Conservation (phyloP, 1,140 invertebrate genomes). For the Orchestia grillus region DNA sequence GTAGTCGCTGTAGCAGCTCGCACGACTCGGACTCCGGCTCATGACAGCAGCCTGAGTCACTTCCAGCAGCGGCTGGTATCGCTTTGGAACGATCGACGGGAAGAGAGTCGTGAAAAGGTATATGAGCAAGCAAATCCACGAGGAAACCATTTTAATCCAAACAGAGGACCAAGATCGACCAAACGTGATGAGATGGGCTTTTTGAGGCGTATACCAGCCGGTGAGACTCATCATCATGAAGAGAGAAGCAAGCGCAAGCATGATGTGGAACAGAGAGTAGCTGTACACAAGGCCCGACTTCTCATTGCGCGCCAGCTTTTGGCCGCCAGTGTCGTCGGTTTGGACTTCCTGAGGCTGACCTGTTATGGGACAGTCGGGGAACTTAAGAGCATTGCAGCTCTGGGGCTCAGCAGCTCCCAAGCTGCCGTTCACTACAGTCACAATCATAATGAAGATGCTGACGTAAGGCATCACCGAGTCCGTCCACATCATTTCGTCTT, state of each 20-base stretch:
- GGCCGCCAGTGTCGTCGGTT: constrained; percentile 70
- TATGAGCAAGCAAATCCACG: constrained; percentile 92
- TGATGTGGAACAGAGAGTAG: constrained; percentile 98
- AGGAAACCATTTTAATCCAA: constrained; percentile 98
- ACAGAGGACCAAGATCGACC: constrained; percentile 79
- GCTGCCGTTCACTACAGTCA: constrained; percentile 62
- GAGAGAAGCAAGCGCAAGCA: constrained; percentile 94
- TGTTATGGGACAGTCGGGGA: constrained; percentile 61
- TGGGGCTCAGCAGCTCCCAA: constrained; percentile 62
- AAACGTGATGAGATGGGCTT: constrained; percentile 65
- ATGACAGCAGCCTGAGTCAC: constrained; percentile 2
- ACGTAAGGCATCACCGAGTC: constrained; percentile 63
- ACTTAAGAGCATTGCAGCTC: constrained; percentile 64
- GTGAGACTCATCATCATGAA: constrained; percentile 99
- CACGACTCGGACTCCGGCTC: constrained; percentile 58
- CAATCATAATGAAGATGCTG: constrained; percentile 63
- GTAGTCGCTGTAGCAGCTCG: constrained; percentile 42
- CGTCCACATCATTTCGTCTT: constrained; percentile 59
- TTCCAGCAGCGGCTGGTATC: constrained; percentile 15
- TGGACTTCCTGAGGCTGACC: constrained; percentile 59
- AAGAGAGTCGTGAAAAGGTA: constrained; percentile 76
- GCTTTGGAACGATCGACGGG: constrained; percentile 63
- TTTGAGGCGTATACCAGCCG: constrained; percentile 97
- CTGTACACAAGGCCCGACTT: constrained; percentile 92
- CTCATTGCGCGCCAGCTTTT: constrained; percentile 94